Percentiles rank a stretch among this genome's conserved stretches.
These are phyloP conservation scores for Elegia similella DNA, from an alignment of 2,888 invertebrate species.

Conservation along the genomic window DNA sequence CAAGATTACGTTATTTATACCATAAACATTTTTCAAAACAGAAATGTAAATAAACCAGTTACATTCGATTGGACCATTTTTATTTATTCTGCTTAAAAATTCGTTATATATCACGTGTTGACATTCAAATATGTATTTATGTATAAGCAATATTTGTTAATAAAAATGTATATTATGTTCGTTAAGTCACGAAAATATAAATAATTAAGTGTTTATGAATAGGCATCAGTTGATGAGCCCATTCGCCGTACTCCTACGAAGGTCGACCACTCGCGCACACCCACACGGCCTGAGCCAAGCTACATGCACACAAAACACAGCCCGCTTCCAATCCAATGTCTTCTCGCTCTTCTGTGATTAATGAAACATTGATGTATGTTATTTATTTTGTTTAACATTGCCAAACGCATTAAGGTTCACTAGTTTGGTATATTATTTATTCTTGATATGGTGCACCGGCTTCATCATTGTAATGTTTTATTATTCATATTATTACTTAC, in stretches of 20 bases:
- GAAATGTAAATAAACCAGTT: constrained; percentile 8
- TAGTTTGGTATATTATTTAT: not conserved
- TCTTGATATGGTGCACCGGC: not conserved
- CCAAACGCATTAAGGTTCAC: not conserved
- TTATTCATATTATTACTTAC: constrained; percentile 27
- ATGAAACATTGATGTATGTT: not conserved
- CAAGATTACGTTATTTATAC: constrained; percentile 14
- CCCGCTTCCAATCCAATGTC: constrained; percentile 10
- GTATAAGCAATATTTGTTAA: not conserved
- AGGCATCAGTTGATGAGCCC: constrained; percentile 61
- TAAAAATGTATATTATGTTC: not conserved
- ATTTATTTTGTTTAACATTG: constrained; percentile 4
- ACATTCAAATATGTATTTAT: not conserved
- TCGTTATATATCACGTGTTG: not conserved
- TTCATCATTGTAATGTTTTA: not conserved
- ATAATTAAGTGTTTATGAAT: constrained; percentile 55
- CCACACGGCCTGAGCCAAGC: constrained; percentile 39
- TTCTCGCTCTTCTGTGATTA: not conserved
- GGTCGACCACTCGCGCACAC: constrained; percentile 61
- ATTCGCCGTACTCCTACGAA: constrained; percentile 61
- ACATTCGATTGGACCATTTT: not conserved
- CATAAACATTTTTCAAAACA: constrained; percentile 1
- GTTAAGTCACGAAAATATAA: constrained; percentile 24
- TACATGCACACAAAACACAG: constrained; percentile 2
- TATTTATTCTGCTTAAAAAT: not conserved